Percentiles rank a stretch among this genome's conserved stretches.
Evolutionary conservation across 1,140 invertebrate genomes (phyloP).

Genomic region (Acromyrmex heyeri): DNA sequence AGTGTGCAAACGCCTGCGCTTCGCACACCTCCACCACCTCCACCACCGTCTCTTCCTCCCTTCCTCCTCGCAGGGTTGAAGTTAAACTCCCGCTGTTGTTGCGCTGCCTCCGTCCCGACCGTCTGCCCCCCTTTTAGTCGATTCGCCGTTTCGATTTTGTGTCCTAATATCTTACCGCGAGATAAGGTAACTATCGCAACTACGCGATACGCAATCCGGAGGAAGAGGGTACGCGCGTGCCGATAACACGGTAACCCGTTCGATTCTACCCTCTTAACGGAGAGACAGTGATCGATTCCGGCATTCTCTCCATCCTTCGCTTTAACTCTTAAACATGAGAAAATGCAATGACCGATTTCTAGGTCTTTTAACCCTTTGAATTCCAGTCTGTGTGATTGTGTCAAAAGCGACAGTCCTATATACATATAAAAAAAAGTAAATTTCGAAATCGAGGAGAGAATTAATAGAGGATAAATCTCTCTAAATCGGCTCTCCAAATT

Average conservation of each 20-base stretch:
- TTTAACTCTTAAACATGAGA: slow-evolving; percentile 1
- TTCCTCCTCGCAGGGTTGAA: slow-evolving; percentile 40
- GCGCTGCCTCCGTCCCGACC: slow-evolving; percentile 12
- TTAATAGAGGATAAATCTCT: not conserved
- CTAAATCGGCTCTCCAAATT: not conserved
- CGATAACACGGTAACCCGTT: not conserved
- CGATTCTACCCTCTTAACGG: not conserved
- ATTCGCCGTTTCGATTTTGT: slow-evolving; percentile 53
- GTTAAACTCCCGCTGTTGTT: slow-evolving; percentile 55
- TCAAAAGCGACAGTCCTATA: not conserved
- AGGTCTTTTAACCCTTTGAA: not conserved
- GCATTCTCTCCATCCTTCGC: not conserved
- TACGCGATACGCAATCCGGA: not conserved
- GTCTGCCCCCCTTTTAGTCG: not conserved
- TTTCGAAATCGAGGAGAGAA: not conserved
- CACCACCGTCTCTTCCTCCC: not conserved
- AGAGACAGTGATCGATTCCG: not conserved
- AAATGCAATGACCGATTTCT: not conserved
- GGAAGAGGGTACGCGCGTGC: not conserved
- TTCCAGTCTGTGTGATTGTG: not conserved
- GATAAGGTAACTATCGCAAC: slow-evolving; percentile 1
- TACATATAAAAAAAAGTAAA: not conserved
- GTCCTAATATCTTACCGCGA: slow-evolving; percentile 34
- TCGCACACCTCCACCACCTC: slow-evolving; percentile 54
- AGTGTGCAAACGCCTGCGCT: slow-evolving; percentile 70